Percentiles rank a stretch among this genome's conserved stretches.
These are phyloP conservation scores for Armadillidium nasatum DNA, from an alignment of 1,140 invertebrate genomes.

Conservation along the genomic window DNA sequence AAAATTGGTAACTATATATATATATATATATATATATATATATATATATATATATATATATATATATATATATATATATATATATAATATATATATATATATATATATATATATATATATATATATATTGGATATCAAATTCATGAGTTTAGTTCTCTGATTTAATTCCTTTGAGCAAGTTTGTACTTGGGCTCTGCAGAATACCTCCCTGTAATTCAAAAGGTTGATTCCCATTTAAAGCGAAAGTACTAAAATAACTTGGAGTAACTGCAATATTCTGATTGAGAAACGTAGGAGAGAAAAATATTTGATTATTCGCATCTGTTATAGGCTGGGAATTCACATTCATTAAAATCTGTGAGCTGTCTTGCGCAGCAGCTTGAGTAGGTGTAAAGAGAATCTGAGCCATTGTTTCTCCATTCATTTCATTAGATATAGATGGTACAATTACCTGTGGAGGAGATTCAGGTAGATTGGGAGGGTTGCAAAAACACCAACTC, in stretches of 20 bases:
- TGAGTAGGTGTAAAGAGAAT: neutral
- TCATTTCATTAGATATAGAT: neutral
- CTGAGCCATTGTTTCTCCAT: neutral
- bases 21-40: too few species aligned
- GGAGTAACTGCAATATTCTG: neutral
- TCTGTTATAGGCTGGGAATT: neutral
- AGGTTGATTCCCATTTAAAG: neutral
- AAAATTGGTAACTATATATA: too few species aligned
- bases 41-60: too few species aligned
- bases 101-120: too few species aligned
- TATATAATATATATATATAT: too few species aligned
- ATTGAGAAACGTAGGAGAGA: neutral
- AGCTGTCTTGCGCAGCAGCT: neutral
- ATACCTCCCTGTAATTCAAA: neutral
- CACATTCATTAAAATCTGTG: neutral
- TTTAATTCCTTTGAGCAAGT: neutral
- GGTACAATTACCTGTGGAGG: conserved; percentile 4
- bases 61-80: too few species aligned
- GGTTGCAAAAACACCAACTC: conserved; percentile 43
- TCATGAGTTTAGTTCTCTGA: neutral
- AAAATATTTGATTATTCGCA: neutral
- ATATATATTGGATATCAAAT: too few species aligned
- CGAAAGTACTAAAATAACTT: neutral
- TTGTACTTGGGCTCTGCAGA: neutral
- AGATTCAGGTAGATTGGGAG: conserved; percentile 30